phyloP scores from a whole-genome alignment of 2,888 invertebrate genomes.

The Drosophila ochracea region DNA sequence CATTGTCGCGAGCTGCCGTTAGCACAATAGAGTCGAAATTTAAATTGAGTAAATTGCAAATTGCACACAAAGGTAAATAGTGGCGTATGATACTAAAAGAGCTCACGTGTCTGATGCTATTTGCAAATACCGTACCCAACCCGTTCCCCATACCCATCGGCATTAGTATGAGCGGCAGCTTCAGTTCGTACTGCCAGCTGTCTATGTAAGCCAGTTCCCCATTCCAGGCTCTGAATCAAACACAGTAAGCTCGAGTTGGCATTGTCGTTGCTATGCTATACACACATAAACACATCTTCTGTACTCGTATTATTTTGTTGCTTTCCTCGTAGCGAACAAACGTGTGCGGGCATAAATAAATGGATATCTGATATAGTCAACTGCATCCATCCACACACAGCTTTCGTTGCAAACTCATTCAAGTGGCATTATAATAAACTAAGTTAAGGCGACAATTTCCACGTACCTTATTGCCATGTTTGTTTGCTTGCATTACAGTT shows the following conservation, averaged over 20 bases:
- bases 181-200: constrained; percentile 11
- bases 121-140: constrained; percentile 27
- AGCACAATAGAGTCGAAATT: constrained; percentile 54
- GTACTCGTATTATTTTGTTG: constrained; percentile 68
- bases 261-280: constrained; percentile 35
- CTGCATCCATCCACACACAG: constrained; percentile 21
- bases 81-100: constrained; percentile 23
- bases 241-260: constrained; percentile 7
- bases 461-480: constrained; percentile 68
- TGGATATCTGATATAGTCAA: constrained; percentile 49
- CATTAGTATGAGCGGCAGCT: not conserved
- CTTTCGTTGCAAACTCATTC: constrained; percentile 62
- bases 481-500: constrained; percentile 76
- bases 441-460: constrained; percentile 79
- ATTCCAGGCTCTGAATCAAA: constrained; percentile 6
- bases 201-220: constrained; percentile 26
- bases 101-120: constrained; percentile 54
- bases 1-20: constrained; percentile 25
- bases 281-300: constrained; percentile 29
- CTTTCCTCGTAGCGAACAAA: constrained; percentile 37
- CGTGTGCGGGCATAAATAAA: constrained; percentile 68
- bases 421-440: constrained; percentile 79
- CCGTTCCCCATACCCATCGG: not conserved
- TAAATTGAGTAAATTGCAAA: constrained; percentile 78
- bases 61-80: constrained; percentile 65